Conservation (phyloP, 2,888 invertebrate genomes). For the Limulus polyphemus region DNA sequence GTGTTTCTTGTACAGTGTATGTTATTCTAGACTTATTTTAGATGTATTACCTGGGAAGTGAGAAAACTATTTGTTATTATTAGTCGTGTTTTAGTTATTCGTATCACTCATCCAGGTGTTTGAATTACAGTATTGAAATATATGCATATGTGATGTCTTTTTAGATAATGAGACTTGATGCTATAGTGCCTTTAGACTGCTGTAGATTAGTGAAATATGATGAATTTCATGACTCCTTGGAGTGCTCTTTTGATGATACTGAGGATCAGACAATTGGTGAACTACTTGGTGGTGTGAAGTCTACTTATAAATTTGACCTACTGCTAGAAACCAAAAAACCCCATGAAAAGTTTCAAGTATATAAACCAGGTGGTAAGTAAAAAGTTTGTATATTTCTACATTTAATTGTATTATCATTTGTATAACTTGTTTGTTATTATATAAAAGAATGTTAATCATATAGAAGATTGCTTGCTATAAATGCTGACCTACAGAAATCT, state of each 20-base stretch:
- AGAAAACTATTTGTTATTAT: no score
- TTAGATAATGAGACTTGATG: conserved; percentile 47
- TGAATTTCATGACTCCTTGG: conserved; percentile 49
- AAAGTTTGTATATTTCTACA: neutral
- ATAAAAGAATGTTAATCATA: no score
- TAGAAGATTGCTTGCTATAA: no score
- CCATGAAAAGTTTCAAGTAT: conserved; percentile 49
- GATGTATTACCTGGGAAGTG: no score
- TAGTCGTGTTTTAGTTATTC: neutral
- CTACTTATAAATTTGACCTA: conserved; percentile 45
- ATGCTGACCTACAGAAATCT: no score
- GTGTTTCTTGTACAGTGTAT: no score
- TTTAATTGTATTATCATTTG: no score
- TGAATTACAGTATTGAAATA: neutral
- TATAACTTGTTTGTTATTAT: no score
- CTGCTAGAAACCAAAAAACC: conserved; percentile 52
- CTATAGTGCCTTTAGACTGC: conserved; percentile 47
- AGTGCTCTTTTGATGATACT: conserved; percentile 51
- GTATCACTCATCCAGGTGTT: neutral
- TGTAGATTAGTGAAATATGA: conserved; percentile 61
- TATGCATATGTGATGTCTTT: conserved; percentile 9
- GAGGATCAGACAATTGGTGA: conserved; percentile 42
- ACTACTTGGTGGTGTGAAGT: conserved; percentile 41
- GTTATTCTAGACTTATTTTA: no score
- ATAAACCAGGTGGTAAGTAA: conserved; percentile 47